phyloP scores from a whole-genome alignment of 2,888 invertebrate species.

The Baccha elongata region DNA sequence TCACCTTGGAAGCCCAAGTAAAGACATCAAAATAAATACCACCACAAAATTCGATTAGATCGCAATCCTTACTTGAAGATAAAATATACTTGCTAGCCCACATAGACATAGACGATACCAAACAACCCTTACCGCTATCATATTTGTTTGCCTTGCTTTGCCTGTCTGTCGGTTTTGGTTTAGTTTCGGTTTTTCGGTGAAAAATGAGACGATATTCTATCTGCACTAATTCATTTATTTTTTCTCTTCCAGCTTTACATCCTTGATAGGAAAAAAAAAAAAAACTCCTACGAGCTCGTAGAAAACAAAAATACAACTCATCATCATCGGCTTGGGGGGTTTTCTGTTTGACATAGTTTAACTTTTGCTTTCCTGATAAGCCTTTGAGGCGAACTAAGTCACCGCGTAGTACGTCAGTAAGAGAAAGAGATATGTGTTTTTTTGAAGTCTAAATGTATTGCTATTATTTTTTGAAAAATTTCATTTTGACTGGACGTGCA shows the following conservation, averaged over 20 bases:
- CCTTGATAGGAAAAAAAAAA: neutral
- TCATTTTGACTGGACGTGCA: conserved; percentile 21
- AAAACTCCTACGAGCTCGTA: neutral
- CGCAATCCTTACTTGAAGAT: neutral
- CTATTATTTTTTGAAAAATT: conserved; percentile 12
- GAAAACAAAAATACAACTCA: conserved; percentile 35
- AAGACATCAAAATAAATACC: conserved; percentile 6
- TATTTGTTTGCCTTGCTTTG: too few species aligned
- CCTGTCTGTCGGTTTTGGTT: neutral
- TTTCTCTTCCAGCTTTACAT: neutral
- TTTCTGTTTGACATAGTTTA: conserved; percentile 50
- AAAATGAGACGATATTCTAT: conserved; percentile 32
- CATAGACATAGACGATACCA: neutral
- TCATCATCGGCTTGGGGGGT: conserved; percentile 40
- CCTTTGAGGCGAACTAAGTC: neutral
- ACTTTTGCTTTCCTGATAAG: conserved; percentile 4
- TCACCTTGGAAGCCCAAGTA: neutral
- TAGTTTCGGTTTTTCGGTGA: conserved; percentile 6
- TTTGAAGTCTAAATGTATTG: conserved; percentile 2
- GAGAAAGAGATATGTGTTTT: conserved; percentile 9
- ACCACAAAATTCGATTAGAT: conserved; percentile 25
- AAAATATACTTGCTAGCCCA: neutral
- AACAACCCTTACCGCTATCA: neutral
- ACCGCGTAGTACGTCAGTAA: neutral
- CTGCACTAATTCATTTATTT: conserved; percentile 45